Conservation (phyloP, 2,888 invertebrate genomes). For the Himalopsyche tibetana region DNA sequence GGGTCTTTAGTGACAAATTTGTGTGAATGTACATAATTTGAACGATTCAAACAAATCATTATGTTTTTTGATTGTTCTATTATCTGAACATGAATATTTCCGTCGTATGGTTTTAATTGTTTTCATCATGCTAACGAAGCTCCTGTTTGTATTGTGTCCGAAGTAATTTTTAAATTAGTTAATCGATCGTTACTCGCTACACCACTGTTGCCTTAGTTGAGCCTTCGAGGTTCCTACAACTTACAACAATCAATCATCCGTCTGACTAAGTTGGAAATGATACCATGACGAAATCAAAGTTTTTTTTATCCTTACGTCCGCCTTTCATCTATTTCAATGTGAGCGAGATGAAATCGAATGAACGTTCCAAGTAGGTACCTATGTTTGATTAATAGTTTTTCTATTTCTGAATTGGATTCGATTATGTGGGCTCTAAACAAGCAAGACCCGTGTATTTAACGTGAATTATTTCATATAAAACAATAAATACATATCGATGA, state of each 20-base stretch:
- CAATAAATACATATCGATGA: not conserved
- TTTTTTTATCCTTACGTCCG: conserved; percentile 35
- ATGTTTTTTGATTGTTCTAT: no score
- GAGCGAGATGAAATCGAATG: conserved; percentile 35
- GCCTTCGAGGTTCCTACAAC: conserved; percentile 21
- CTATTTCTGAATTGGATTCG: conserved; percentile 24
- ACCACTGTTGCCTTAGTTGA: not conserved
- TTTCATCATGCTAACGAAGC: no score
- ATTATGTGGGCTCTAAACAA: conserved; percentile 10
- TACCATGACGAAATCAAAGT: conserved; percentile 41
- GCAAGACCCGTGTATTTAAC: not conserved
- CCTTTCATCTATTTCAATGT: conserved; percentile 38
- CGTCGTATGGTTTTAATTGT: no score
- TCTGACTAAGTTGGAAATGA: conserved; percentile 38
- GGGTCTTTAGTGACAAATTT: no score
- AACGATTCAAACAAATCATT: no score
- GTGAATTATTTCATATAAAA: conserved; percentile 1
- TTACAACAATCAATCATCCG: conserved; percentile 35
- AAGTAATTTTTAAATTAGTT: no score
- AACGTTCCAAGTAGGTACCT: not conserved
- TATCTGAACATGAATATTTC: no score
- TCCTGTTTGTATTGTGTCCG: no score
- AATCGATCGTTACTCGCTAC: not conserved
- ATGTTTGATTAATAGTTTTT: conserved; percentile 37
- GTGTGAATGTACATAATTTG: no score